Evolutionary conservation across 2,113 vertebrate species (phyloP).

Genomic region (Procavia capensis): DNA sequence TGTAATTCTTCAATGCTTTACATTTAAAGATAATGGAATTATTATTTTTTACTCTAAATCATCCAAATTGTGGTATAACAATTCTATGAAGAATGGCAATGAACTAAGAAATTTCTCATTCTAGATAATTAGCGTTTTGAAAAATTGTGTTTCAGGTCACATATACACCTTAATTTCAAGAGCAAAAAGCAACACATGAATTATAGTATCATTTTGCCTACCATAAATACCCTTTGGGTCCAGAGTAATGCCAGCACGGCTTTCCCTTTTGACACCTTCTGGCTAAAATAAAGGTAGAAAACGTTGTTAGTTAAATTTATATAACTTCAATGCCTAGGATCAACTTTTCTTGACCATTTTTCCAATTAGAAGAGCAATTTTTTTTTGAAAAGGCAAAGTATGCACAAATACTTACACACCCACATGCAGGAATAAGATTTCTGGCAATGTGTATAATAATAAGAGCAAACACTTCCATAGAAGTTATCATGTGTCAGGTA

Average conservation of each 20-base stretch:
- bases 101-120: not conserved
- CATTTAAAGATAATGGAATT: not conserved
- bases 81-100: not conserved
- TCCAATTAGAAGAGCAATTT: not conserved
- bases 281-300: slow-evolving; percentile 88
- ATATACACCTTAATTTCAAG: slow-evolving; percentile 26
- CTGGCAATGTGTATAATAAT: not conserved
- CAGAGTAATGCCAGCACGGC: slow-evolving; percentile 86
- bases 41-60: not conserved
- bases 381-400: not conserved
- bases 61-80: not conserved
- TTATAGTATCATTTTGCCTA: slow-evolving; percentile 78
- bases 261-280: slow-evolving; percentile 92
- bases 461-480: not conserved
- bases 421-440: not conserved
- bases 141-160: slow-evolving; percentile 37
- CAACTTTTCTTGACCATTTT: slow-evolving; percentile 29
- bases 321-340: slow-evolving; percentile 1
- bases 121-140: not conserved
- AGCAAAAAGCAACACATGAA: slow-evolving; percentile 26
- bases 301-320: slow-evolving; percentile 54
- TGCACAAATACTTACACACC: not conserved
- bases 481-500: not conserved
- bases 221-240: slow-evolving; percentile 95
- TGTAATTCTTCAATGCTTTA: not conserved